Base-by-base conservation (phyloP, 2,888 invertebrate species). In the Ophion ellenae region DNA sequence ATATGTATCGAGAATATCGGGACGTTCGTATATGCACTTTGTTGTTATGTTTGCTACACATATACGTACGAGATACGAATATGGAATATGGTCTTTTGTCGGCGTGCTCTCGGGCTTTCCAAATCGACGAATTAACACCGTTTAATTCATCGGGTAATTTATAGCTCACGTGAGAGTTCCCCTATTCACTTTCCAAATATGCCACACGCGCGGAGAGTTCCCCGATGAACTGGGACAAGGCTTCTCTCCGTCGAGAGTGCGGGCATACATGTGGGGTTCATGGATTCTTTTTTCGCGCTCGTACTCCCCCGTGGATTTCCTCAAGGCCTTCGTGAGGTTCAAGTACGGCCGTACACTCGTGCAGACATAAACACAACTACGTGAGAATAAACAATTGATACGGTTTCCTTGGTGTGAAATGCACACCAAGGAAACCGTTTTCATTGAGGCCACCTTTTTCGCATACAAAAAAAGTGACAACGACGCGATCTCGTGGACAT, bases 61-160 rank as follows among this genome's bases (percentile, higher is more conserved):
- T 59, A 59, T 14, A 20, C 47, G 45, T n/a, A 32, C 20, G 47
- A 40, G 47, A 69, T 79, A 70, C 61, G 36, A 71, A 79, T 63
- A 84, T 70, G 74, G 79, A 69, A 53, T 64, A 66, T 24, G 11
- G n/a, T 70, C 70, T 75, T 80, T 80, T 84, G 84, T 81, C 81
- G 77, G 81, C 77, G 53, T n/a, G 63, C 53, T 84, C 63, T 32
- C 73, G 53, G 57, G 67, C 77, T 81, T 69, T 81, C 67, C 81
- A 78, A 81, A 84, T 81, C 69, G 81, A 81, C 77, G 81, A 84
- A 84, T 84, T 81, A 84, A 84, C 84, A 47, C 81, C 67, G 77
- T 78, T 84, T 84, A 77, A 84, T 81, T 77, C 66, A 78, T 73
- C 81, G 73, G 66, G 74, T 77, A 79, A 84, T 78, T 77, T 73